A percentile compares a stretch with the other conserved stretches of the same genome.
These are phyloP conservation scores for Ctenoplectra terminalis DNA, from an alignment of 1,140 invertebrate genomes.

Conservation along the genomic window DNA sequence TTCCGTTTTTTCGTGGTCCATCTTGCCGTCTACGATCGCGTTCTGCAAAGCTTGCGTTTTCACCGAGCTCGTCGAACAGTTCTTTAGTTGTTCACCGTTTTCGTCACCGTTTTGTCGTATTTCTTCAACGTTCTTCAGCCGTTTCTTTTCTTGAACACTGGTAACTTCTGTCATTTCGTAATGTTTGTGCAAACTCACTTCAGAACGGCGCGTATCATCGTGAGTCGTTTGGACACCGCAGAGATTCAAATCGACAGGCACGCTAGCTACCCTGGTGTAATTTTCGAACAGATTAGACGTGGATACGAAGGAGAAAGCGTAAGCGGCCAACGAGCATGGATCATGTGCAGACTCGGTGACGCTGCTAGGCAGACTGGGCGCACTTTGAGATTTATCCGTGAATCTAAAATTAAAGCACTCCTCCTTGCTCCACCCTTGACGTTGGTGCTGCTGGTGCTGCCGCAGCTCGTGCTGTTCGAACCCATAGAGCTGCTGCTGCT, in stretches of 20 bases:
- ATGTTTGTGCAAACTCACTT: constrained; percentile 50
- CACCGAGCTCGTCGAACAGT: constrained; percentile 61
- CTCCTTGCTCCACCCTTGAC: constrained; percentile 77
- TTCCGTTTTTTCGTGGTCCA: constrained; percentile 27
- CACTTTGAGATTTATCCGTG: constrained; percentile 81
- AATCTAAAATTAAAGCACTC: constrained; percentile 82
- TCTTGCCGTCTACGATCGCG: constrained; percentile 73
- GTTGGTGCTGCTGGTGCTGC: constrained; percentile 62
- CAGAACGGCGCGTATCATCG: constrained; percentile 40
- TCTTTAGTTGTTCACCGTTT: constrained; percentile 61
- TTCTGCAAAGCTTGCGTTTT: constrained; percentile 58
- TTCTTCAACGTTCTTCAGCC: constrained; percentile 38
- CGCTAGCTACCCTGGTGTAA: constrained; percentile 81
- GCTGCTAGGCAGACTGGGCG: constrained; percentile 80
- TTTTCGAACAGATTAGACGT: constrained; percentile 72
- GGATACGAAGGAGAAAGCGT: constrained; percentile 57
- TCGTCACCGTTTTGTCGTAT: constrained; percentile 50
- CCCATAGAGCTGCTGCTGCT: constrained; percentile 47
- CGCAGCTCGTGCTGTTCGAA: constrained; percentile 50
- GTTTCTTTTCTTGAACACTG: constrained; percentile 46
- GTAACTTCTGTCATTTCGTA: constrained; percentile 64
- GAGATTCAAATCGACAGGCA: constrained; percentile 84
- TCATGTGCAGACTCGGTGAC: constrained; percentile 70
- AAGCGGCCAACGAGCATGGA: not conserved
- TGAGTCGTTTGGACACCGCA: constrained; percentile 62